Conservation (phyloP, 2,888 invertebrate species). For the Rhaphigaster nebulosa region DNA sequence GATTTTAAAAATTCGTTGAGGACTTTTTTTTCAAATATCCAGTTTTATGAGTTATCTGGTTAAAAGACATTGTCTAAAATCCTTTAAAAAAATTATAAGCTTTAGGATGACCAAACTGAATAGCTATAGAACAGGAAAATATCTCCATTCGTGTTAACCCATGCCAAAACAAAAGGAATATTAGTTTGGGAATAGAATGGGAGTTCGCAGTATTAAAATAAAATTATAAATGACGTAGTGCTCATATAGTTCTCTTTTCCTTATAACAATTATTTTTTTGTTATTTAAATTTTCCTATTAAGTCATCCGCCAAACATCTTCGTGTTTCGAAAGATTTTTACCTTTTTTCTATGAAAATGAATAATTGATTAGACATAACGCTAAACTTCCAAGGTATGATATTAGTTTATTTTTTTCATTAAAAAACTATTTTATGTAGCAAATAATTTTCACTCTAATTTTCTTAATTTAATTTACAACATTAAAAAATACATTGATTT, state of each 20-base stretch:
- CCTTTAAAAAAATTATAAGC: too few relatives aligned
- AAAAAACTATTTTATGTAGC: too few relatives aligned
- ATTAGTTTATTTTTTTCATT: background rate
- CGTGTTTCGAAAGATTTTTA: background rate
- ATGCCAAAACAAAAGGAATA: background rate
- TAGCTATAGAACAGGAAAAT: background rate
- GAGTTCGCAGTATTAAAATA: background rate
- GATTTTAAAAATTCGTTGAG: too few relatives aligned
- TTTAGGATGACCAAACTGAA: background rate
- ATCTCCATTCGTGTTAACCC: background rate
- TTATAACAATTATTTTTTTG: background rate
- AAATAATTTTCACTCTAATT: too few relatives aligned
- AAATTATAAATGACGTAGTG: background rate
- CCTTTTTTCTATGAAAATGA: background rate
- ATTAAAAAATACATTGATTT: too few relatives aligned
- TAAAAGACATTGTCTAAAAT: too few relatives aligned
- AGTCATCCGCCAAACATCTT: background rate
- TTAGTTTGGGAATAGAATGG: background rate
- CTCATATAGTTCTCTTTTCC: background rate
- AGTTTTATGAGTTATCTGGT: too few relatives aligned
- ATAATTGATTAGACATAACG: too few relatives aligned
- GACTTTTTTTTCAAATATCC: too few relatives aligned
- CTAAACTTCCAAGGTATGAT: too few relatives aligned
- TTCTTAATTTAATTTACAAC: too few relatives aligned
- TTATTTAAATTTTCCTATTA: background rate